Base-by-base conservation (phyloP, 1,140 invertebrate genomes). In the Penaeus chinensis region DNA sequence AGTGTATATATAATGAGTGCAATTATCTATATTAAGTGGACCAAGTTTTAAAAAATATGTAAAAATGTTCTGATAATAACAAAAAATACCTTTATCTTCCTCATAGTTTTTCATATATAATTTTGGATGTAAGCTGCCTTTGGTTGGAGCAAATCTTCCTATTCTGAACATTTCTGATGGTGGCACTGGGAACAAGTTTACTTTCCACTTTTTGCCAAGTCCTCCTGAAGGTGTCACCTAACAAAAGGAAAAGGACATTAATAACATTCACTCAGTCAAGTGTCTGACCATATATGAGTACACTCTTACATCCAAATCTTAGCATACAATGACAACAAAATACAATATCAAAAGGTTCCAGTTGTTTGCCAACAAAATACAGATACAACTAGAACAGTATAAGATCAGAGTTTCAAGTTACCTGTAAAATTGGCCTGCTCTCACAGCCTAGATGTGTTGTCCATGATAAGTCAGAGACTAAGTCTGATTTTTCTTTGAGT, bases 161-260 rank as follows among this genome's bases (percentile, higher is more conserved):
- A 78, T 20, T 60, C 82, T 87, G 16, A 82, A 78, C 42, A 27
- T 82, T 24, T 82, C 71, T 16, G 60, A 24, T n/a, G 60, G 27
- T 27, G 85, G 85, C 0, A 87, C 85, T 54, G 85, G 85, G 74
- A 78, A 87, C 13, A 87, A 54, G 27, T 87, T 87, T 19, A 87
- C 85, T 78, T 74, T 87, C 85, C 85, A 87, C 27, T 87, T 87
- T 24, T 87, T 82, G 4, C 85, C 85, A 24, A 87, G 10, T 63
- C 61, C 66, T 54, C 85, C 80, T 74, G 65, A 61, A 27, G 85
- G 85, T 19, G 80, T 83, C 32, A 87, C 37, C 85, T 87, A 13
- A 54, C 11, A 54, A 54, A 54, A 13, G 54, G 8, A 54, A 54
- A 54, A 54, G 54, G 54, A 54, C 7, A 13, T 47, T 54, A 54